phyloP scores from a whole-genome alignment of 1,140 invertebrate species.

The Trichomalopsis sarcophagae region DNA sequence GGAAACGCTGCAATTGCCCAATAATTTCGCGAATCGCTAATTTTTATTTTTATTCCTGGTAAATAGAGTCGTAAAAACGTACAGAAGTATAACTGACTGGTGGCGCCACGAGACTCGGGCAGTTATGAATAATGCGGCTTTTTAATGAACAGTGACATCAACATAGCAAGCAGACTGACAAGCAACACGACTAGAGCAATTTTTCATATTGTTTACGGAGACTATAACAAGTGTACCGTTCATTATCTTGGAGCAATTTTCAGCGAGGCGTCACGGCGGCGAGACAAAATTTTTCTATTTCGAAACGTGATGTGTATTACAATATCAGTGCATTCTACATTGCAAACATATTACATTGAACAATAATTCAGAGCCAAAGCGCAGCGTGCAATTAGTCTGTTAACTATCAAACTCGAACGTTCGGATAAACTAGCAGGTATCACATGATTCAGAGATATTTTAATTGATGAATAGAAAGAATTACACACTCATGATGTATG shows the following conservation, averaged over 20 bases:
- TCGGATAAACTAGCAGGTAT: not conserved
- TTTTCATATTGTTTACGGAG: not conserved
- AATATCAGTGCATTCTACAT: too few relatives aligned
- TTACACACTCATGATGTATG: not conserved
- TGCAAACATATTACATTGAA: too few relatives aligned
- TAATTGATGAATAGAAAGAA: constrained; percentile 35
- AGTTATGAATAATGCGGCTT: constrained; percentile 9
- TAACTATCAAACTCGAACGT: too few relatives aligned
- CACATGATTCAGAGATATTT: constrained; percentile 20
- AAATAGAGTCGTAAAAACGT: constrained; percentile 1
- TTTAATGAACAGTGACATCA: constrained; percentile 35
- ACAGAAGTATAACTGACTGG: not conserved
- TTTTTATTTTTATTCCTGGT: constrained; percentile 18
- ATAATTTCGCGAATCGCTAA: not conserved
- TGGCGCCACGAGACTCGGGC: not conserved
- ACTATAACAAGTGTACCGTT: not conserved
- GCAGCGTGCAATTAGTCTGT: too few relatives aligned
- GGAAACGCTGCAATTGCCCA: not conserved
- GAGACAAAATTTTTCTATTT: too few relatives aligned
- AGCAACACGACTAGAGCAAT: too few relatives aligned
- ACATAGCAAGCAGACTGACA: not conserved
- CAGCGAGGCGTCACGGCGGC: too few relatives aligned
- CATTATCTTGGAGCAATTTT: too few relatives aligned
- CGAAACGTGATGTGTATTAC: too few relatives aligned
- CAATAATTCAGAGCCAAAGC: too few relatives aligned